Evolutionary conservation across 2,113 vertebrate genomes (phyloP).

Genomic region (Tyto alba): DNA sequence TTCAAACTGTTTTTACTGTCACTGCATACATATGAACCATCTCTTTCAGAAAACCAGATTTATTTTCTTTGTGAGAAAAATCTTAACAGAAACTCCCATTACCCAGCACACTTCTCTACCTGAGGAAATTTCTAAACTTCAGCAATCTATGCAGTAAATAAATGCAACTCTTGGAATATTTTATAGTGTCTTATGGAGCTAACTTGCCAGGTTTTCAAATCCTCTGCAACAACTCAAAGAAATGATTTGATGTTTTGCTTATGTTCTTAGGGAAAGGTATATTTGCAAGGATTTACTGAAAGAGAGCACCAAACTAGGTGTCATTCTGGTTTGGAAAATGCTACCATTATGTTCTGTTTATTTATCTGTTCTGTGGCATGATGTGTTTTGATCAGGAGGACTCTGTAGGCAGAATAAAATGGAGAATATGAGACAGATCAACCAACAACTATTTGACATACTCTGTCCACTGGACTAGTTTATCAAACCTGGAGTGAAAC

Average conservation of each 20-base stretch:
- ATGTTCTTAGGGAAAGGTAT: not conserved
- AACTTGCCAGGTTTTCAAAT: not conserved
- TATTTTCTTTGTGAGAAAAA: not conserved
- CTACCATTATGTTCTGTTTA: not conserved
- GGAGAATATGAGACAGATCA: not conserved
- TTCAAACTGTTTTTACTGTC: not conserved
- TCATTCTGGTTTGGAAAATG: slow-evolving; percentile 14
- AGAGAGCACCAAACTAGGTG: not conserved
- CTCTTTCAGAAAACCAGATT: not conserved
- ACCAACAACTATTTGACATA: not conserved
- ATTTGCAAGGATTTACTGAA: not conserved
- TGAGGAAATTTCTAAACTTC: not conserved
- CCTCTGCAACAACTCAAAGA: not conserved
- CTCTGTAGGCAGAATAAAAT: not conserved
- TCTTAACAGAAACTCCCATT: not conserved
- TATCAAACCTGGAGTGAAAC: not conserved
- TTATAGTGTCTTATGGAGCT: not conserved
- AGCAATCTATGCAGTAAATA: not conserved
- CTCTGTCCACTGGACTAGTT: not conserved
- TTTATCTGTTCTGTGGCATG: not conserved
- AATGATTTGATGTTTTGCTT: not conserved
- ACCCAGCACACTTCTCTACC: not conserved
- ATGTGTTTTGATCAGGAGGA: not conserved
- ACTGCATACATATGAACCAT: not conserved
- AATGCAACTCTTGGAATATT: not conserved